A percentile compares a stretch with the other conserved stretches of the same genome.
These are phyloP conservation scores for Chloromyia formosa DNA, from an alignment of 2,888 invertebrate genomes.

Conservation along the genomic window DNA sequence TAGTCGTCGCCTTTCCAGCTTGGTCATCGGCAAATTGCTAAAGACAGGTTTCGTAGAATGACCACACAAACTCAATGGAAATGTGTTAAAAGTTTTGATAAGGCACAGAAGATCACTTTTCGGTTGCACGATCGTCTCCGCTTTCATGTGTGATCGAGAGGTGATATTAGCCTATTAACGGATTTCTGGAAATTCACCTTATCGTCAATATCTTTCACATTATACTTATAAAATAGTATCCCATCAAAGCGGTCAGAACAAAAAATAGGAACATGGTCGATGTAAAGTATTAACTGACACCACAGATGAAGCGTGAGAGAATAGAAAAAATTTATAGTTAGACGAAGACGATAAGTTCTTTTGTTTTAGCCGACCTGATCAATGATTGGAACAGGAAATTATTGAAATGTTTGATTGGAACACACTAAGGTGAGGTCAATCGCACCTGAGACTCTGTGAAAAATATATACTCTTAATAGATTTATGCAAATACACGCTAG, in stretches of 20 bases:
- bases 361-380: slow-evolving; percentile 25
- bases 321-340: slow-evolving; percentile 18
- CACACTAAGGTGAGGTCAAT: slow-evolving; percentile 22
- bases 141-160: slow-evolving; percentile 37
- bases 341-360: slow-evolving; percentile 20
- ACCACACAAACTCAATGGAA: slow-evolving; percentile 44
- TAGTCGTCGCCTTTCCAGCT: not conserved
- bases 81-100: slow-evolving; percentile 44
- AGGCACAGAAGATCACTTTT: slow-evolving; percentile 41
- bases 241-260: not conserved
- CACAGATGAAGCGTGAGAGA: slow-evolving; percentile 42
- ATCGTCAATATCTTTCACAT: slow-evolving; percentile 32
- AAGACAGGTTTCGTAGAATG: slow-evolving; percentile 44
- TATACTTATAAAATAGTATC: slow-evolving; percentile 22
- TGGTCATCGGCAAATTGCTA: slow-evolving; percentile 29
- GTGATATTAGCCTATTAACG: slow-evolving; percentile 44
- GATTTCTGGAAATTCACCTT: slow-evolving; percentile 39
- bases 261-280: not conserved
- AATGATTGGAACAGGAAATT: slow-evolving; percentile 36
- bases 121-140: slow-evolving; percentile 34
- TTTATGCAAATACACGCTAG: slow-evolving; percentile 20
- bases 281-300: slow-evolving; percentile 8
- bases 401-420: slow-evolving; percentile 18
- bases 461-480: not conserved
- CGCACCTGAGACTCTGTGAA: slow-evolving; percentile 8